phyloP scores from a whole-genome alignment of 2,888 invertebrate genomes.

The Metopia argyrocephala region DNA sequence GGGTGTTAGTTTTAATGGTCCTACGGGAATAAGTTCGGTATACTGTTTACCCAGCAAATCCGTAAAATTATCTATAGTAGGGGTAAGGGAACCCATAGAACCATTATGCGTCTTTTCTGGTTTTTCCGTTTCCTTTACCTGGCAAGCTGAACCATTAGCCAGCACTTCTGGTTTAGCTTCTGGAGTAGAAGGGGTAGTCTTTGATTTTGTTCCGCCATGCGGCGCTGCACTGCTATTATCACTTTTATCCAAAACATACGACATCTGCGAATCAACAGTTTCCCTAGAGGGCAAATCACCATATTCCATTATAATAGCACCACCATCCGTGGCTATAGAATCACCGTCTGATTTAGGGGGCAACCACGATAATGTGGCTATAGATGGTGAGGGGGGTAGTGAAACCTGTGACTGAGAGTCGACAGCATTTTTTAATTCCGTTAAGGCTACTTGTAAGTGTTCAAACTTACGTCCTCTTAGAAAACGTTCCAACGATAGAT shows the following conservation, averaged over 20 bases:
- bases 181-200: slow-evolving; percentile 59
- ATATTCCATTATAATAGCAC: slow-evolving; percentile 87
- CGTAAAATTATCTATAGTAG: slow-evolving; percentile 65
- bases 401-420: slow-evolving; percentile 78
- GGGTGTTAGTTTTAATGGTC: slow-evolving; percentile 48
- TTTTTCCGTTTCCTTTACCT: slow-evolving; percentile 16
- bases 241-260: slow-evolving; percentile 76
- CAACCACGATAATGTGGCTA: slow-evolving; percentile 89
- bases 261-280: slow-evolving; percentile 87
- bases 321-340: slow-evolving; percentile 80
- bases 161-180: slow-evolving; percentile 39
- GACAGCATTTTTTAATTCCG: slow-evolving; percentile 79
- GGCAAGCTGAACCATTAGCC: slow-evolving; percentile 63
- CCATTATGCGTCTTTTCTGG: slow-evolving; percentile 32
- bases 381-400: slow-evolving; percentile 85
- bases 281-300: slow-evolving; percentile 87
- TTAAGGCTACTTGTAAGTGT: slow-evolving; percentile 92
- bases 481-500: slow-evolving; percentile 94
- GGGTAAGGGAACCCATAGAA: slow-evolving; percentile 51
- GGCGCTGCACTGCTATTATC: slow-evolving; percentile 69
- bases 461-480: slow-evolving; percentile 95
- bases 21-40: slow-evolving; percentile 50
- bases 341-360: slow-evolving; percentile 79
- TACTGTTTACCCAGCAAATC: slow-evolving; percentile 51
- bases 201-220: not conserved